phyloP scores from a whole-genome alignment of 64 coral and sea anemone species.

The Catalaphyllia jardinei region DNA sequence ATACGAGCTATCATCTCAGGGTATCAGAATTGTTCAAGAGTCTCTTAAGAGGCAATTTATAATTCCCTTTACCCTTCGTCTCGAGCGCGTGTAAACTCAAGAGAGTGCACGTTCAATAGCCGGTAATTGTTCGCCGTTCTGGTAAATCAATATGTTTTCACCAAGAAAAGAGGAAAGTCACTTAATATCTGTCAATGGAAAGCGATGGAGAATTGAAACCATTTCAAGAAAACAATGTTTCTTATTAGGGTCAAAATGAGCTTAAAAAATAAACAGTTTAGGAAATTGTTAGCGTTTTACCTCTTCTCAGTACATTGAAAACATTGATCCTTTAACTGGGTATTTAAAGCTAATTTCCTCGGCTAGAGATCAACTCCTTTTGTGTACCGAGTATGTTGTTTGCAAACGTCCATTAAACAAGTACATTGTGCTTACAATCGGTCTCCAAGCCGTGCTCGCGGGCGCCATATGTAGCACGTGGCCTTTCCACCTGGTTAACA shows the following conservation, averaged over 20 bases:
- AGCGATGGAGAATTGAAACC: background rate
- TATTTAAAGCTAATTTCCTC: slow-evolving; percentile 35
- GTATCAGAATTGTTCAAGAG: background rate
- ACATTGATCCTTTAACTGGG: slow-evolving; percentile 19
- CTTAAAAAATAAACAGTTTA: slow-evolving; percentile 8
- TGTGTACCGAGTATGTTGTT: slow-evolving; percentile 15
- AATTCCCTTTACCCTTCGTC: background rate
- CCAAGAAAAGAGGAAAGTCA: background rate
- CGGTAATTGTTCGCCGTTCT: background rate
- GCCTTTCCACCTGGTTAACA: slow-evolving; percentile 45
- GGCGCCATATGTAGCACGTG: slow-evolving; percentile 18
- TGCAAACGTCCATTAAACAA: slow-evolving; percentile 39
- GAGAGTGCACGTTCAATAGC: background rate
- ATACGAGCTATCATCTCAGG: background rate
- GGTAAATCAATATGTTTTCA: slow-evolving; percentile 1
- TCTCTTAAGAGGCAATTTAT: background rate
- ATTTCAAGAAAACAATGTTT: slow-evolving; percentile 4
- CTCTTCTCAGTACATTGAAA: slow-evolving; percentile 17
- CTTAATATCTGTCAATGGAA: background rate
- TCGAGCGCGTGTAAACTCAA: background rate
- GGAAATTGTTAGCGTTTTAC: background rate
- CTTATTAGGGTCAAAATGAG: background rate
- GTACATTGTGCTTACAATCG: slow-evolving; percentile 18
- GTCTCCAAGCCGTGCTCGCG: slow-evolving; percentile 23
- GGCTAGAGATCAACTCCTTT: slow-evolving; percentile 38